These are phyloP conservation scores for Epiblema foenella DNA, from an alignment of 2,888 invertebrate genomes.

Conservation along the genomic window DNA sequence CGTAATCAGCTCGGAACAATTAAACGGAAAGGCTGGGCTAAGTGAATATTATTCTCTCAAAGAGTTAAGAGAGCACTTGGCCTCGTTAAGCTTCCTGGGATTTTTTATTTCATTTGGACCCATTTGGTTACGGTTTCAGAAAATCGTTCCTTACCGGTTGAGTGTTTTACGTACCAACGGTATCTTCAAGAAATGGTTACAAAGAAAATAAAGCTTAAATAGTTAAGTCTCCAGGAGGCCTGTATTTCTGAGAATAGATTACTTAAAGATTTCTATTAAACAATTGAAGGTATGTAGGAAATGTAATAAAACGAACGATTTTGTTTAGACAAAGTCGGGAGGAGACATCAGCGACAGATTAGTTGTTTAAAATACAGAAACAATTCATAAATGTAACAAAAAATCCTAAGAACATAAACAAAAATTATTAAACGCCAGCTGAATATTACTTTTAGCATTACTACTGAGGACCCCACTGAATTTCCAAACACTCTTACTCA, in stretches of 20 bases:
- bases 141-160: conserved; percentile 4
- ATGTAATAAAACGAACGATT: too few species aligned
- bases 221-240: not conserved
- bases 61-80: conserved; percentile 23
- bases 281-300: too few species aligned
- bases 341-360: not conserved
- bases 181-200: not conserved
- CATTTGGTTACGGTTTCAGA: conserved; percentile 17
- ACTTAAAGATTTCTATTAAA: not conserved
- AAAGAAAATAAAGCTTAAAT: not conserved
- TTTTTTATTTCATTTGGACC: conserved; percentile 28
- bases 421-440: not conserved
- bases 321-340: not conserved
- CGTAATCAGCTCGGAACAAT: conserved; percentile 29
- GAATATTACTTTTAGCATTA: not conserved
- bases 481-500: conserved; percentile 31
- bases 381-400: not conserved
- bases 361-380: not conserved
- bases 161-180: conserved; percentile 1
- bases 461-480: not conserved
- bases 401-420: not conserved
- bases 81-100: conserved; percentile 15
- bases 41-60: conserved; percentile 27
- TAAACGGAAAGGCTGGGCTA: conserved; percentile 12
- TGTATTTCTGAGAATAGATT: not conserved